Base-by-base conservation (phyloP, 2,888 invertebrate species). In the Orthonychiurus folsomi region DNA sequence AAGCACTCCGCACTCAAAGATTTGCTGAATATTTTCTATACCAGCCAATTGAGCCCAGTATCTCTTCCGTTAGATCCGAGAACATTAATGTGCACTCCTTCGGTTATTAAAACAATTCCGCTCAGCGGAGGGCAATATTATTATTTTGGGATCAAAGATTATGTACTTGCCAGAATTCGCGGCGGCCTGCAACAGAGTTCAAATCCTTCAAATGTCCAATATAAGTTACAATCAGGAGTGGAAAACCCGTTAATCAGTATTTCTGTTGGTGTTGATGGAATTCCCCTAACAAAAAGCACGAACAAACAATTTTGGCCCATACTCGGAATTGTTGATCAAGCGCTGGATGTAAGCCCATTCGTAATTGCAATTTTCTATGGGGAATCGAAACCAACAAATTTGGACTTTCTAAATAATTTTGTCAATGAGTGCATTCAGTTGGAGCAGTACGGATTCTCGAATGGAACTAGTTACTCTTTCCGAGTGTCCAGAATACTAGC, bases 291-390 rank as follows among this genome's bases (percentile, higher is more conserved):
- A 47, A 63, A 60, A 54, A 63, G 63, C 26, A 48, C 63, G n/a
- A 28, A 25, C 24, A 37, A 26, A 21, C 60, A 60, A 28, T 60
- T 63, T 53, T 63, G 63, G 63, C 63, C 63, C 3, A 63, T 63
- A 48, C 26, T 63, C 1, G 24, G 23, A 12, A 48, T 24, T 18
- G 20, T 56, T 15, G 59, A 63, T 20, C 60, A 63, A 61, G 23
- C 56, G 3, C 2, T 27, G 3, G 26, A 61, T 25, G 2, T n/a
- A 18, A 24, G 2, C 3, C 60, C 60, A 2, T 54, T 48, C 48
- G 50, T 56, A 12, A 48, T 61, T 28, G 53, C 52, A 23, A 28
- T 63, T 26, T 63, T 54, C 47, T 56, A 28, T 23, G 63, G 63
- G 12, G 20, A 25, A 15, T 20, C 55, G 1, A 63, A 63, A 60